Conservation (phyloP, 37 sponge, comb jelly and placozoan genomes). For the Hexactinellida sp. region DNA sequence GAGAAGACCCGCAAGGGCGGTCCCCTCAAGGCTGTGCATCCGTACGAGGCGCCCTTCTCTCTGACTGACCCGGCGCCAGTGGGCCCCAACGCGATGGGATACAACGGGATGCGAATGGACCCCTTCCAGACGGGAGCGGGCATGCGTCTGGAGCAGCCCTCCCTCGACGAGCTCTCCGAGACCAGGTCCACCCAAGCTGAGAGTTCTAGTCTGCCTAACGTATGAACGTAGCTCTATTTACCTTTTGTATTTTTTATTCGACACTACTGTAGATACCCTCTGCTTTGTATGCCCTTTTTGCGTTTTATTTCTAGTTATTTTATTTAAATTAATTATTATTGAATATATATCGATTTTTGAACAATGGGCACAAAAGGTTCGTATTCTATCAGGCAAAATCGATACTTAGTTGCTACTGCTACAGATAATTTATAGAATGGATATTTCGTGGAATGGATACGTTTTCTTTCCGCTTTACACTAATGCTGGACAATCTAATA, state of each 20-base stretch:
- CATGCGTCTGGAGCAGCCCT: background rate
- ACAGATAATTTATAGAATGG: too few relatives aligned
- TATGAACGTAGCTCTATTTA: background rate
- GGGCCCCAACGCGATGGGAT: background rate
- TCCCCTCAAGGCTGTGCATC: background rate
- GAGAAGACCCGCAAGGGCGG: background rate
- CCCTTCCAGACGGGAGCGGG: background rate
- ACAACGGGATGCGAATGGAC: background rate
- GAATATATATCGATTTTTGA: too few relatives aligned
- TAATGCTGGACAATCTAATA: too few relatives aligned
- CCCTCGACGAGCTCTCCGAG: background rate
- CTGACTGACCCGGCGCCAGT: background rate
- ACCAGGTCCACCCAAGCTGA: background rate
- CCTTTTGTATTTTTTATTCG: background rate
- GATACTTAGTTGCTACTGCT: too few relatives aligned
- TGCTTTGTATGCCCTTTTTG: too few relatives aligned
- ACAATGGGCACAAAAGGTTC: too few relatives aligned
- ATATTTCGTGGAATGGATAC: too few relatives aligned
- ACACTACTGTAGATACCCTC: too few relatives aligned
- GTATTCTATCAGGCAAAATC: too few relatives aligned
- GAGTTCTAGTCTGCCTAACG: slow-evolving; percentile 12
- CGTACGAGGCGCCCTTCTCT: background rate
- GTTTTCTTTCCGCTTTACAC: too few relatives aligned
- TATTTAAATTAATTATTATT: too few relatives aligned
- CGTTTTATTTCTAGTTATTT: too few relatives aligned